Evolutionary conservation across 2,797 vertebrate species (phyloP), one percentile per base, ranked within the genome.

Genomic region (Hippopotamyrus pictus): DNA sequence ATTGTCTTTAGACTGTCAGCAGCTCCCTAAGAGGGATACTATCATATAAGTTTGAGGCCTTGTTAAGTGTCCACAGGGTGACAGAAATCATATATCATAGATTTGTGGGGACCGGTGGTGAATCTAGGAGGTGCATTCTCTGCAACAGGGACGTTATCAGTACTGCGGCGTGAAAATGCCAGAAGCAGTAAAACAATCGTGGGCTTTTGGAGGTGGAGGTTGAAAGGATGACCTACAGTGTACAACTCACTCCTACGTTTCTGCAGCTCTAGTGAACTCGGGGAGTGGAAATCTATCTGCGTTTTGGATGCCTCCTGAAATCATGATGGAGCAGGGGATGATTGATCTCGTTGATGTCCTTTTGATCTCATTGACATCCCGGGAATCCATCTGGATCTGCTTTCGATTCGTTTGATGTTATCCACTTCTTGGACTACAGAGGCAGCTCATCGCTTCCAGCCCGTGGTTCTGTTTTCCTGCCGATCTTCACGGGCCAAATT

Each of bases 361-460:
- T 88, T 76, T 86, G 19, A 53, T 89, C 87, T 65, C 46, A 17
- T 73, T 25, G 48, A 87, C 57, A 46, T 88, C 51, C 82, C 22
- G 69, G 53, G 89, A 86, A 88, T 90, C 73, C 76, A 37, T n/a
- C 53, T 65, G 51, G 89, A 83, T 82, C 37, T 25, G 44, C 1
- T 7, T 76, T 65, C 79, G 53, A 65, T 82, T 44, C 12, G 5
- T 79, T 88, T 89, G 79, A 79, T 88, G 83, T 89, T 69, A 19
- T 79, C 9, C n/a, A 33, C 29, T 89, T 84, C 29, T 44, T 41
- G 50, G 79, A 41, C 79, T 69, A 22, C 79, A 73, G 65, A 41
- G 2, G 53, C 33, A 37, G 29, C 22, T 65, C 87, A 82, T 83
- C 62, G 4, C 44, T 89, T 79, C 73, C 73, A 79, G 37, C 73